Percentiles rank a stretch among this genome's conserved stretches.
Conservation (phyloP, 2,113 vertebrate species). For the Heptranchias perlo region DNA sequence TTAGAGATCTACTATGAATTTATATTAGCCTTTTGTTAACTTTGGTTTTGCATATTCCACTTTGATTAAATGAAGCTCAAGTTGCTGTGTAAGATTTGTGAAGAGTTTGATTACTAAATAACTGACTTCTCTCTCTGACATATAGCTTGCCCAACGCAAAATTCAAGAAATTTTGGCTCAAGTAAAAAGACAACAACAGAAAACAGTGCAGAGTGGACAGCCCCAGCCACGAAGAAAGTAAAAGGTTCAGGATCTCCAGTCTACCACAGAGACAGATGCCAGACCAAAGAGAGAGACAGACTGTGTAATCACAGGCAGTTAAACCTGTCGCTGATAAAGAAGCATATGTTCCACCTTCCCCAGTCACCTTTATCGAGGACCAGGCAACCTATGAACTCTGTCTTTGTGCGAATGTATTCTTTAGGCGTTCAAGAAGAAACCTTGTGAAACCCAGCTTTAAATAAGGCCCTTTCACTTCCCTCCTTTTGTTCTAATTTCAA, state of each 20-base stretch:
- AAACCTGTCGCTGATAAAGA: constrained; percentile 58
- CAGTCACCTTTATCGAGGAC: constrained; percentile 66
- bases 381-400: constrained; percentile 71
- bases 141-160: constrained; percentile 92
- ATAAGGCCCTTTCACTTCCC: constrained; percentile 67
- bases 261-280: constrained; percentile 69
- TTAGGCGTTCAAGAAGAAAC: constrained; percentile 75
- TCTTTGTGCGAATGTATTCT: constrained; percentile 85
- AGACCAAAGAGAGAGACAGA: constrained; percentile 71
- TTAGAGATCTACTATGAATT: not conserved
- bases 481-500: constrained; percentile 76
- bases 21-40: not conserved
- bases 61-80: not conserved
- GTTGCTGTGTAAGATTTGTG: not conserved
- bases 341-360: constrained; percentile 68
- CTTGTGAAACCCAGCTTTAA: constrained; percentile 79
- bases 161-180: constrained; percentile 98
- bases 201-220: constrained; percentile 67
- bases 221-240: constrained; percentile 83
- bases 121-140: not conserved
- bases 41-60: not conserved
- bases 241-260: constrained; percentile 61
- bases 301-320: constrained; percentile 58
- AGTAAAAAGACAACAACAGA: constrained; percentile 89
- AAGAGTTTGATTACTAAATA: not conserved